Evolutionary conservation across 2,797 vertebrate genomes (phyloP).

Genomic region (Austrolebias charrua): DNA sequence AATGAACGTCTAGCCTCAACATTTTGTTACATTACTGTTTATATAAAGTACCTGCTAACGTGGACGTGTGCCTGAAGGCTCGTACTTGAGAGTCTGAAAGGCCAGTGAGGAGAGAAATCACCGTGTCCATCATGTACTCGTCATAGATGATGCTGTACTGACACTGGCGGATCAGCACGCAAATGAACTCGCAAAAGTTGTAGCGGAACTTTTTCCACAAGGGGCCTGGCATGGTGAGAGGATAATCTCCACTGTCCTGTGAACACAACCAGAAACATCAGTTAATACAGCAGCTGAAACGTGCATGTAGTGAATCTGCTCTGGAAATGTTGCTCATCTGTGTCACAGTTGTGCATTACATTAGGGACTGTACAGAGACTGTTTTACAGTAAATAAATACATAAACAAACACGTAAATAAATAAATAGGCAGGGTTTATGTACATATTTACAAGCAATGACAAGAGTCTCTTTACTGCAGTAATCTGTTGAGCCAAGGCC

Average conservation of each 20-base stretch:
- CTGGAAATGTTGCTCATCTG: no score
- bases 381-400: no score
- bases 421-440: no score
- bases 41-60: slow-evolving; percentile 87
- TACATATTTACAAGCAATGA: no score
- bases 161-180: slow-evolving; percentile 96
- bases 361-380: no score
- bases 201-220: slow-evolving; percentile 99
- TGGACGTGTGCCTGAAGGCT: slow-evolving; percentile 98
- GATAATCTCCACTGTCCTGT: slow-evolving; percentile 98
- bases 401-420: no score
- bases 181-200: slow-evolving; percentile 99
- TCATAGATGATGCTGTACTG: slow-evolving; percentile 99
- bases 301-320: no score
- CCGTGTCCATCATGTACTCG: slow-evolving; percentile 99
- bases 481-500: no score
- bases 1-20: no score
- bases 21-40: background rate
- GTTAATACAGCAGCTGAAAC: no score
- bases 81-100: slow-evolving; percentile 98
- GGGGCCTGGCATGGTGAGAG: slow-evolving; percentile 97
- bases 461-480: no score
- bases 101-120: slow-evolving; percentile 97
- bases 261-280: background rate
- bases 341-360: no score